Percentiles rank a stretch among this genome's conserved stretches.
phyloP scores from a whole-genome alignment of 2,888 invertebrate species.

The Eupithecia inturbata region DNA sequence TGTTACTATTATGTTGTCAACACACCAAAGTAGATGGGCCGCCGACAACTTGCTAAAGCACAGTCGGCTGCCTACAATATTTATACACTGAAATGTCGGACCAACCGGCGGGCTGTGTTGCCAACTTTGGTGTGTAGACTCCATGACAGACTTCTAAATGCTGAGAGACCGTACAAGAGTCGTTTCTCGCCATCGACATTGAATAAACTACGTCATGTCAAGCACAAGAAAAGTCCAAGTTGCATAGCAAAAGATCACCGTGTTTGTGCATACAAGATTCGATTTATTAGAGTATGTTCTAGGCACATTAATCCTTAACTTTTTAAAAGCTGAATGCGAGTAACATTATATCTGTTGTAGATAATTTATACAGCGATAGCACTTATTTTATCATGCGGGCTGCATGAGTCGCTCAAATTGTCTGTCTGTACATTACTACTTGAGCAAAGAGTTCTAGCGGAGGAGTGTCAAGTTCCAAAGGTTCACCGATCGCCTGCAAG shows the following conservation, averaged over 20 bases:
- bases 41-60: too few species aligned
- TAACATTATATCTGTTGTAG: background rate
- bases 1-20: background rate
- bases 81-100: too few species aligned
- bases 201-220: constrained; percentile 47
- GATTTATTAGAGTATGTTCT: constrained; percentile 45
- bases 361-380: background rate
- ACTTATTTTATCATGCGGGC: background rate
- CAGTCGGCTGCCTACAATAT: too few species aligned
- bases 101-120: too few species aligned
- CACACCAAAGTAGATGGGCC: too few species aligned
- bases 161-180: too few species aligned
- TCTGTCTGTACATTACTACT: background rate
- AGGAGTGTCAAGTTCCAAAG: background rate
- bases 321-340: background rate
- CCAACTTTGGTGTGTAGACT: too few species aligned
- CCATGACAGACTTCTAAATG: too few species aligned
- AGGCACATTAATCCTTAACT: background rate
- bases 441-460: background rate
- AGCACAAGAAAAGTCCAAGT: constrained; percentile 13
- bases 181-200: background rate
- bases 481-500: background rate
- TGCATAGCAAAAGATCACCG: background rate
- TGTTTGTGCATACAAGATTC: constrained; percentile 49
- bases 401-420: background rate